Base-by-base conservation (phyloP, 2,797 vertebrate species). In the Anomalospiza imberbis region DNA sequence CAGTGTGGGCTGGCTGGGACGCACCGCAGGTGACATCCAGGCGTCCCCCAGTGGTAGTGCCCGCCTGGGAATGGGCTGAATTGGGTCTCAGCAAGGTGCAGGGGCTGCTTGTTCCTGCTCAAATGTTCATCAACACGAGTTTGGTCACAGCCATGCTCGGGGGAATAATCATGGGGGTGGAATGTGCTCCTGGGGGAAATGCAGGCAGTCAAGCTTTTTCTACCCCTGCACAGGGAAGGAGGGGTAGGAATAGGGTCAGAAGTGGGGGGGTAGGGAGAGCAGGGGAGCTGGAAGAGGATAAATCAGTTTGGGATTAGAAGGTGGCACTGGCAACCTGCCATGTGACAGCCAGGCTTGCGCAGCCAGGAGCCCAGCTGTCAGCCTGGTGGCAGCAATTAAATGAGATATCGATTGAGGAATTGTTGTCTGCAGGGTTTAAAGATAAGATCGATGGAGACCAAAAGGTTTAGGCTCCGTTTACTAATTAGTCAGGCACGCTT, bases 321-420 rank as follows among this genome's bases (percentile, higher is more conserved):
- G 92, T 94, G 94, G 94, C 85, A 67, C 88, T 93, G 95, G 94
- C 94, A 91, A 9, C 24, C 88, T 47, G 91, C 95, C 94, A 86
- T 90, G 92, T 96, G 94, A 96, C 94, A 88, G 85, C 26, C 89
- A 81, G 66, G 82, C 93, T 82, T 15, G 57, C n/a, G 1, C 67
- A 95, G 92, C 79, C 91, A 95, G 95, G 75, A 84, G 85, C 93
- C 94, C 94, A 94, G 95, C 93, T 97, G 96, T 96, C 96, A 97
- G 96, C 94, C 89, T 80, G 91, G 92, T 95, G 95, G 95, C 95
- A 96, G 96, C 95, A 96, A 97, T 97, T 97, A 96, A 97, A 96
- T 96, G 96, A 96, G 84, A 19, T 96, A 97, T 97, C 72, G 96
- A 97, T 96, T 95, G 95, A 96, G 93, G 94, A 96, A 93, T 96